Evolutionary conservation across 1,140 invertebrate genomes (phyloP).

Genomic region (Scaptomyza hsui): DNA sequence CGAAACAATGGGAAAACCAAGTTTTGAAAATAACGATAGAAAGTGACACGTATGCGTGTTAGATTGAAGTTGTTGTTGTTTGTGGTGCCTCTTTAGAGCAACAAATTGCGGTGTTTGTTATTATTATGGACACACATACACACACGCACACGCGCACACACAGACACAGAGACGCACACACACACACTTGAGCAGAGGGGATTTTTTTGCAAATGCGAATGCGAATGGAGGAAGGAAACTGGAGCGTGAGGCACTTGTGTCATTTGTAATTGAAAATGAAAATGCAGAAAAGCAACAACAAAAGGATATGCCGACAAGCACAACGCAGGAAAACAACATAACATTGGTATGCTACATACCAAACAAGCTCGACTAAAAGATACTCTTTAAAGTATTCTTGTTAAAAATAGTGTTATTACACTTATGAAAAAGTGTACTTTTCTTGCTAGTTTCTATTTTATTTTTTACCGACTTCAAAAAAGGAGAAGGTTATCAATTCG

Average conservation of each 20-base stretch:
- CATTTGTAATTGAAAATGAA: conserved; percentile 83
- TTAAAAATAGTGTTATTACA: no score
- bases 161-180: not conserved
- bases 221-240: conserved; percentile 44
- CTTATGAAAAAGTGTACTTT: no score
- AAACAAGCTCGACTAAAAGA: conserved; percentile 3
- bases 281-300: conserved; percentile 59
- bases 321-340: conserved; percentile 28
- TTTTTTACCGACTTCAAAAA: no score
- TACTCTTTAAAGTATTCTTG: not conserved
- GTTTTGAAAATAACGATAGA: not conserved
- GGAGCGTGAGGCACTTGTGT: conserved; percentile 80
- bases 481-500: no score
- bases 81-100: conserved; percentile 43
- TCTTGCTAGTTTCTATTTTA: no score
- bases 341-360: conserved; percentile 1
- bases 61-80: conserved; percentile 58
- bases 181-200: conserved; percentile 12
- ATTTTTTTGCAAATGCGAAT: conserved; percentile 3
- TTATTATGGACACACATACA: conserved; percentile 52
- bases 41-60: conserved; percentile 57
- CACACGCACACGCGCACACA: conserved; percentile 15
- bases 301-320: conserved; percentile 43
- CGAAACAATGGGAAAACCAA: conserved; percentile 4
- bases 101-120: conserved; percentile 77